phyloP scores from a whole-genome alignment of 2,888 invertebrate genomes.

The Lymantria monacha region DNA sequence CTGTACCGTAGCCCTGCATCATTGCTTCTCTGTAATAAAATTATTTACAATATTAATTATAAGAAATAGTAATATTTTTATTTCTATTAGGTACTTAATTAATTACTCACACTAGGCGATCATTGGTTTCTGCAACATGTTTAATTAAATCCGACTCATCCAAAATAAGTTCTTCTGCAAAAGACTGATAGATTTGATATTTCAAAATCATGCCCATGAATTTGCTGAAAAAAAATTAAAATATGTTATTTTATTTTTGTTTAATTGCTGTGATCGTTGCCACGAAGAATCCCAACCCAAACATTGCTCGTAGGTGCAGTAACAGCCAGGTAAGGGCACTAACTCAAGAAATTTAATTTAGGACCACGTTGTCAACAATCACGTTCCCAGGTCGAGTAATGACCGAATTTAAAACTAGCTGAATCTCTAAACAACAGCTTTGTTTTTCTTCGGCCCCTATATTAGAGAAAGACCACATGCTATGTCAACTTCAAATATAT shows the following conservation, averaged over 20 bases:
- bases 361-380: no score
- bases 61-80: constrained; percentile 1
- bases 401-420: no score
- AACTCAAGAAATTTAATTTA: no score
- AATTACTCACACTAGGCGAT: constrained; percentile 64
- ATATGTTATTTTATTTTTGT: not conserved
- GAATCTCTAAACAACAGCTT: no score
- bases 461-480: no score
- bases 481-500: no score
- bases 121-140: constrained; percentile 63
- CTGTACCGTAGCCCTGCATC: constrained; percentile 67
- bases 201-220: constrained; percentile 81
- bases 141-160: constrained; percentile 69
- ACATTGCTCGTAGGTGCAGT: no score
- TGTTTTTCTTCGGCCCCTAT: no score
- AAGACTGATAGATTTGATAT: constrained; percentile 80
- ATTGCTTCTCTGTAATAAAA: constrained; percentile 60
- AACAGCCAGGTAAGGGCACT: no score
- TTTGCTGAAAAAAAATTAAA: constrained; percentile 64
- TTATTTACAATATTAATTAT: not conserved
- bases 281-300: no score
- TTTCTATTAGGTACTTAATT: not conserved
- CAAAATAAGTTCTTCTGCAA: constrained; percentile 69
- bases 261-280: not conserved
- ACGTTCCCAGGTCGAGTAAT: no score